Evolutionary conservation across 2,113 vertebrate genomes (phyloP), one percentile per base, ranked within the genome.

Genomic region (Dipodomys stephensi): DNA sequence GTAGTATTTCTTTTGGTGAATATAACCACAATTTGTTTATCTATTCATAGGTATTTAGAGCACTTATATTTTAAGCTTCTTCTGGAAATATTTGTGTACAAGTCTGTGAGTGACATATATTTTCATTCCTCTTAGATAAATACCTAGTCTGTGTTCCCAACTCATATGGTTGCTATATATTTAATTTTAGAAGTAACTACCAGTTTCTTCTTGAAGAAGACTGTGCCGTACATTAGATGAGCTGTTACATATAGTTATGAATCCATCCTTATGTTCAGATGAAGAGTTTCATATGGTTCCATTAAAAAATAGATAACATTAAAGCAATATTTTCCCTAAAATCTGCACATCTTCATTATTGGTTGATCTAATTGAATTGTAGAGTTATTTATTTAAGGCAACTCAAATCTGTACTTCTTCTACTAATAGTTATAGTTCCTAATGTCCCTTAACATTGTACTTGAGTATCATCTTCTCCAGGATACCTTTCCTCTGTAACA

Each of bases 341-440:
- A 79, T 73, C 22, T n/a, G 8, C n/a, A 88, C 15, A 32, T 72
- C 30, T 87, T 10, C 25, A 20, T n/a, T 67, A 69, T 19, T 25
- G 18, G 39, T 28, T 49, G 46, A 53, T 25, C 19, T 69, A 2
- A 28, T 28, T 82, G 71, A 84, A 28, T 18, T 62, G 6, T 35
- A 6, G 4, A 2, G 16, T 57, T 77, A 39, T 16, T 57, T 77
- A 39, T 12, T 76, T 49, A 27, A 44, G 32, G 76, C 77, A 79
- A 53, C 25, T 10, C 6, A 30, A 62, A 49, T 72, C 64, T 13
- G 15, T 6, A 16, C 57, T 32, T 84, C 30, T 53, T 57, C 68
- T 65, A 0, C 39, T 23, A 8, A 0, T 44, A 23, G 1, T 25
- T 64, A 8, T 2, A 2, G 4, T 18, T 64, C 28, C 46, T 6